phyloP scores from a whole-genome alignment of 2,888 invertebrate species.

The Teleogryllus oceanicus region DNA sequence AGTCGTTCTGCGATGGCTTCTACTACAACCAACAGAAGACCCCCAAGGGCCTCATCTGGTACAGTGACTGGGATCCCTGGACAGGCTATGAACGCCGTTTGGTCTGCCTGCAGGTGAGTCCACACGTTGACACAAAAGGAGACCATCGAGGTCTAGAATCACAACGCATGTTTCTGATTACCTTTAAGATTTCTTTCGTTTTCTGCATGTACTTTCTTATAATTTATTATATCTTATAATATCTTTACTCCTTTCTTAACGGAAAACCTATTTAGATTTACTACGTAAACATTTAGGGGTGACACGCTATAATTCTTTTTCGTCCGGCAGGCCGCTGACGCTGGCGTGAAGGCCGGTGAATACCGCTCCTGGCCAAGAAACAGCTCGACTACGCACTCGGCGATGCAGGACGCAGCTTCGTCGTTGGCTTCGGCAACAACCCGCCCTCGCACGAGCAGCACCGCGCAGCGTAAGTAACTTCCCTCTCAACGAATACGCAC shows the following conservation, averaged over 20 bases:
- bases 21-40: conserved; percentile 20
- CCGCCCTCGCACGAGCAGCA: conserved; percentile 42
- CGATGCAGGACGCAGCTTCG: conserved; percentile 41
- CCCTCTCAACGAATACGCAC: not conserved
- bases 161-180: too few species aligned
- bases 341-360: conserved; percentile 20
- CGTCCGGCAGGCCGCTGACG: conserved; percentile 24
- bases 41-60: conserved; percentile 29
- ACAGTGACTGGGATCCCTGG: conserved; percentile 20
- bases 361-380: conserved; percentile 27
- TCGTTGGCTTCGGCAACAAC: conserved; percentile 42
- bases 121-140: not conserved
- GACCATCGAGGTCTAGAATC: too few species aligned
- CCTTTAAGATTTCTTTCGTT: too few species aligned
- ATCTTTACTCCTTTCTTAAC: too few species aligned
- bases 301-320: too few species aligned
- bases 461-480: conserved; percentile 34
- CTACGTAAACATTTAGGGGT: too few species aligned
- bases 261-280: too few species aligned
- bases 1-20: not conserved
- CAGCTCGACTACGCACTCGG: conserved; percentile 43
- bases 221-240: too few species aligned
- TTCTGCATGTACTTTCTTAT: rapidly evolving
- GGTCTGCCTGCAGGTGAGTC: conserved; percentile 39
- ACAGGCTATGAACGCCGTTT: conserved; percentile 39